These are phyloP conservation scores for Latrodectus elegans DNA, from an alignment of 2,888 invertebrate species.

Conservation along the genomic window DNA sequence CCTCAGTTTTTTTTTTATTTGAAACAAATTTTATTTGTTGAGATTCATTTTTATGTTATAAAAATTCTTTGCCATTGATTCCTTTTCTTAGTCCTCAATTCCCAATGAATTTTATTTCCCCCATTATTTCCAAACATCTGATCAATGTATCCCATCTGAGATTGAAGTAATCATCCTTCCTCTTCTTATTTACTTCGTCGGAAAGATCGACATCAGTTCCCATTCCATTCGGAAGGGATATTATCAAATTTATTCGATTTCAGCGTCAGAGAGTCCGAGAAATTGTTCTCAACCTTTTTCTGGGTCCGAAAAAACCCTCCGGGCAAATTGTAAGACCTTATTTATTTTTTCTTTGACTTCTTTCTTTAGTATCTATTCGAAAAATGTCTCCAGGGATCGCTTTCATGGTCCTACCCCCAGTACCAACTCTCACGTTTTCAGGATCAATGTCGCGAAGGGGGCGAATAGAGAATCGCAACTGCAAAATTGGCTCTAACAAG, in stretches of 20 bases:
- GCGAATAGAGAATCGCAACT: constrained; percentile 31
- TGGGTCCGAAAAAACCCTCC: neutral
- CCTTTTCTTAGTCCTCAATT: too few relatives aligned
- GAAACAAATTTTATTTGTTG: too few relatives aligned
- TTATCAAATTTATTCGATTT: neutral
- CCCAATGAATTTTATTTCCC: too few relatives aligned
- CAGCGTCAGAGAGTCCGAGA: neutral
- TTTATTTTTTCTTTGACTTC: neutral
- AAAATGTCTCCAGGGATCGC: constrained; percentile 36
- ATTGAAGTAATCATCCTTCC: too few relatives aligned
- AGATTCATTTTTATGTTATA: too few relatives aligned
- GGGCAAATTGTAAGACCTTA: neutral
- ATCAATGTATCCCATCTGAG: too few relatives aligned
- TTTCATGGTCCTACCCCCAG: constrained; percentile 21
- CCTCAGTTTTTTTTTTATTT: too few relatives aligned
- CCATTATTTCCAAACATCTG: too few relatives aligned
- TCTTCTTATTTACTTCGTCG: too few relatives aligned
- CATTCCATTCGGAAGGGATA: neutral
- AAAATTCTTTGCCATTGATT: too few relatives aligned
- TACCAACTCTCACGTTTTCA: constrained; percentile 27
- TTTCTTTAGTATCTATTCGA: constrained; percentile 23
- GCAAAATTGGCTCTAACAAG: constrained; percentile 67
- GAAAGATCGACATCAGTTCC: neutral
- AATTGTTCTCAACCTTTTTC: neutral
- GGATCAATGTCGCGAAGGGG: constrained; percentile 52